Evolutionary conservation across 1,140 invertebrate genomes (phyloP).

Genomic region (Lepidurus packardi): DNA sequence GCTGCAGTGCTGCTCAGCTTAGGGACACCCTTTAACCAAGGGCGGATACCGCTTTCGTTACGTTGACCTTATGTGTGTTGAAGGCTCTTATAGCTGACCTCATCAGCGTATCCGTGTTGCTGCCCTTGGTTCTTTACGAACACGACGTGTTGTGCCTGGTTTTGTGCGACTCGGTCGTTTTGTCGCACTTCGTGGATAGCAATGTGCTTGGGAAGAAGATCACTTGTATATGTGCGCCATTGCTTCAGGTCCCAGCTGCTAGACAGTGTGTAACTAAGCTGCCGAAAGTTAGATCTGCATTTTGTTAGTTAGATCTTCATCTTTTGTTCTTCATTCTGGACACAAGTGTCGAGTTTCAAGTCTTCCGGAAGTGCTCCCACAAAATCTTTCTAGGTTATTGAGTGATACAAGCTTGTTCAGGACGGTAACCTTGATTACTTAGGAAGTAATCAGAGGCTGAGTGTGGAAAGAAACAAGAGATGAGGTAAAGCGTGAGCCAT

Average conservation of each 20-base stretch:
- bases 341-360: background rate
- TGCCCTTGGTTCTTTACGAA: background rate
- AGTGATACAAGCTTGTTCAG: background rate
- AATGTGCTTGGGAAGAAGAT: background rate
- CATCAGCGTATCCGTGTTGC: background rate
- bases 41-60: background rate
- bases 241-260: background rate
- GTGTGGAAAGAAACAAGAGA: background rate
- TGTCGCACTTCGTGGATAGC: background rate
- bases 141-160: background rate
- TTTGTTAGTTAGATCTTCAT: background rate
- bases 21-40: background rate
- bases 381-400: background rate
- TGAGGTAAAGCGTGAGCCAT: background rate
- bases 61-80: background rate
- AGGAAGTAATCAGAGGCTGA: background rate
- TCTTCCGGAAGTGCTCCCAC: background rate
- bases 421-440: background rate
- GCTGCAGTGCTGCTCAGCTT: constrained; percentile 16
- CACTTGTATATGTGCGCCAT: background rate
- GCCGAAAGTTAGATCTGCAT: background rate
- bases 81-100: background rate
- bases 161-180: background rate
- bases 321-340: background rate
- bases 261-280: background rate